Evolutionary conservation across 2,797 vertebrate species (phyloP).

Genomic region (Chelmon rostratus): DNA sequence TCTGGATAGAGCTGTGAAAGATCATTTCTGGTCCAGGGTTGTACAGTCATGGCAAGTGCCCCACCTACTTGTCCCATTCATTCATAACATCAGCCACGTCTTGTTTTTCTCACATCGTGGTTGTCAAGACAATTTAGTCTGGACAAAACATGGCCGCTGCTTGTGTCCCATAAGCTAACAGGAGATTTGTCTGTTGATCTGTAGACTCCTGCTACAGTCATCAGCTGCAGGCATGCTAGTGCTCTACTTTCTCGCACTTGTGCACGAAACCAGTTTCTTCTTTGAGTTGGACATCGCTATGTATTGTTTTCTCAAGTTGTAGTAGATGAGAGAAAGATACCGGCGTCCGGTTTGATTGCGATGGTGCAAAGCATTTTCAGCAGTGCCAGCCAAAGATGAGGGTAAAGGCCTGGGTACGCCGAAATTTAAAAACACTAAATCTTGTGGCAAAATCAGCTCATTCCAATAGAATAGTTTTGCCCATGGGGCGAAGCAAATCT

Average conservation of each 20-base stretch:
- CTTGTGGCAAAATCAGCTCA: background rate
- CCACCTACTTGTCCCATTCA: constrained; percentile 3
- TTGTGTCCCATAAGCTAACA: background rate
- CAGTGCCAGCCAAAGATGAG: background rate
- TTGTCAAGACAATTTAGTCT: constrained; percentile 4
- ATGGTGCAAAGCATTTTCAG: background rate
- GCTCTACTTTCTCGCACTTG: background rate
- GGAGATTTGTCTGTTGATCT: background rate
- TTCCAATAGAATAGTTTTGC: background rate
- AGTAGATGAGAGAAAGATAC: too few species aligned
- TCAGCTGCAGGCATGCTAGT: background rate
- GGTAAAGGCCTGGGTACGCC: too few species aligned
- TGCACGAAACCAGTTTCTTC: background rate
- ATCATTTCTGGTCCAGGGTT: background rate
- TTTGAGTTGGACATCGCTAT: background rate
- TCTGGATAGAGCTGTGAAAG: background rate
- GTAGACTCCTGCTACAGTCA: background rate
- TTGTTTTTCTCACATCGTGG: constrained; percentile 13
- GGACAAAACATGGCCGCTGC: constrained; percentile 12
- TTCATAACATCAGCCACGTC: constrained; percentile 1
- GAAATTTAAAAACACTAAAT: background rate
- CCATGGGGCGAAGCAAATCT: background rate
- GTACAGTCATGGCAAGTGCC: background rate
- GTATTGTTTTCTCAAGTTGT: constrained; percentile 4
- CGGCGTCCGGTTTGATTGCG: background rate